Evolutionary conservation across 2,113 vertebrate genomes (phyloP).

Genomic region (Cepphus grylle): DNA sequence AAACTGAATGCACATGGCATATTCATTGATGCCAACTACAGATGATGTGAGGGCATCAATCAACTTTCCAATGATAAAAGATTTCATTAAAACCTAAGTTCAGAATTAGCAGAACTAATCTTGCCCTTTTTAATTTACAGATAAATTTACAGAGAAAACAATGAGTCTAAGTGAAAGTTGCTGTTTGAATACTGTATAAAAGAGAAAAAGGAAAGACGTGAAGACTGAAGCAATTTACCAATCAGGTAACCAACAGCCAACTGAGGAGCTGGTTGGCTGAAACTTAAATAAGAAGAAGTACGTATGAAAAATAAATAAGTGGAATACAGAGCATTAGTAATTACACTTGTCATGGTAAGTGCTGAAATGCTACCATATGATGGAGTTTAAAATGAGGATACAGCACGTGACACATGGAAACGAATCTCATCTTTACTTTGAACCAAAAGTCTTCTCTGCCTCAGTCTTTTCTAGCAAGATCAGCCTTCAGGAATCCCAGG

Average conservation of each 20-base stretch:
- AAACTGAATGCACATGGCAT: neutral
- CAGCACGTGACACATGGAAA: neutral
- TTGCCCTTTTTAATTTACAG: neutral
- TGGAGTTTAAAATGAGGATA: neutral
- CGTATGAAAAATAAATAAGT: neutral
- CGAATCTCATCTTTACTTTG: neutral
- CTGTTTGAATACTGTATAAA: neutral
- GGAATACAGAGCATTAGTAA: neutral
- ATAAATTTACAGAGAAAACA: neutral
- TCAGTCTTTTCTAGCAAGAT: neutral
- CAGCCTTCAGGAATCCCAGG: neutral
- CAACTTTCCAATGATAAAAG: neutral
- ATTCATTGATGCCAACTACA: neutral
- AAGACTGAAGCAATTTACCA: neutral
- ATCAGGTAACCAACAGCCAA: neutral
- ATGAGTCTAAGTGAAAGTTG: neutral
- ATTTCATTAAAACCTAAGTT: neutral
- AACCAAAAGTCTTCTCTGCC: neutral
- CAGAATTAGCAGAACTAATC: neutral
- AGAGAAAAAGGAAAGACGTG: neutral
- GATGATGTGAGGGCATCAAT: neutral
- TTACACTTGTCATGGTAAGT: neutral
- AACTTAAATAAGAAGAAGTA: neutral
- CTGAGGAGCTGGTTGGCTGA: neutral
- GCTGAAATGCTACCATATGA: neutral